Evolutionary conservation across 2,113 vertebrate species (phyloP), one percentile per base, ranked within the genome.

Genomic region (Ploceus nigricollis): DNA sequence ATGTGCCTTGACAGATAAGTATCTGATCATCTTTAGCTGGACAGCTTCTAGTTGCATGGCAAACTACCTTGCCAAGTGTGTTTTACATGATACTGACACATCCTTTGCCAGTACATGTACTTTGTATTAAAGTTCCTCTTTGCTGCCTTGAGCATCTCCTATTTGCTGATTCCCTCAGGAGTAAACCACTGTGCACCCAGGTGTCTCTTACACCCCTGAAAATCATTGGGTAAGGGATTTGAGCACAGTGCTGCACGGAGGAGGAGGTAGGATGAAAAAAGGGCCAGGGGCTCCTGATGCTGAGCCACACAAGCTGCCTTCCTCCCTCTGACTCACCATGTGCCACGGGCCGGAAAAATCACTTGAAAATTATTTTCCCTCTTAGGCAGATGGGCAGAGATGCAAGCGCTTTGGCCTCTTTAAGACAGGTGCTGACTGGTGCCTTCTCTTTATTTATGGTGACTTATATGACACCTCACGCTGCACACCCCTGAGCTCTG

Each of bases 1-100:
- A 93, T 80, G 58, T 86, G 71, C 58, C 64, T 90, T 93, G 71
- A 51, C 85, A 96, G 88, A 42, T 78, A 86, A 83, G 42, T 63
- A 71, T 83, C 90, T 86, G 64, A 92, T 91, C 76, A 76, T 54
- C 81, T 91, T 86, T 63, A 93, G 57, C 82, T 81, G 82, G 39
- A 23, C 0, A 15, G 78, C 70, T 96, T 95, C 93, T 90, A 48
- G 58, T 66, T 95, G 50, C 93, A 60, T 11, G n/a, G 80, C 72
- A 94, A 78, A 47, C 54, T 70, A 47, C 71, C 65, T 82, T 79
- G 66, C 53, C 73, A 76, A 90, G 54, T 77, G 54, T 76, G 47
- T 73, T 94, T 86, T 90, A 86, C 50, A 27, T 10, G 16, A 65
- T 63, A 39, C 44, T 77, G 78, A 73, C 66, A 80, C 24, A 11